Percentiles rank a stretch among this genome's conserved stretches.
phyloP scores from a whole-genome alignment of 2,797 vertebrate genomes.

The Sebastes hubbsi region DNA sequence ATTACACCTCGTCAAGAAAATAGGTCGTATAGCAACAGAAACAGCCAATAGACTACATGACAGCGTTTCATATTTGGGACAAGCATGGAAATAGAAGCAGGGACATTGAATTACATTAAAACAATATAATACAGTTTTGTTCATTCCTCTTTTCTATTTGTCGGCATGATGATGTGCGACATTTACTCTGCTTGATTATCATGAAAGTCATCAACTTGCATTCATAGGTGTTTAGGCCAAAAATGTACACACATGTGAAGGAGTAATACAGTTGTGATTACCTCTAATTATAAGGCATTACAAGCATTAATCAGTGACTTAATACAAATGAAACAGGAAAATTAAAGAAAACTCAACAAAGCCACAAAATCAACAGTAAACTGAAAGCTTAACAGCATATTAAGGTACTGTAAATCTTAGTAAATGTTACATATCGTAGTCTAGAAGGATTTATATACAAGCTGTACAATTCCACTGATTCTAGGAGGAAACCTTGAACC shows the following conservation, averaged over 20 bases:
- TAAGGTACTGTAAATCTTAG: neutral
- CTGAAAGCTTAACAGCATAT: neutral
- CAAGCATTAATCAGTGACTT: constrained; percentile 45
- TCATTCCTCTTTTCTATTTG: constrained; percentile 33
- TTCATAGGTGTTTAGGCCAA: neutral
- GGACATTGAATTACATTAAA: neutral
- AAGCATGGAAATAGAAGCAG: neutral
- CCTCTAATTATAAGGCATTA: constrained; percentile 15
- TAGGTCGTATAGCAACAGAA: neutral
- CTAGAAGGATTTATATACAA: constrained; percentile 43
- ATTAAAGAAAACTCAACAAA: constrained; percentile 5
- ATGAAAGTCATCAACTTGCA: neutral
- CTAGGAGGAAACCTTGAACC: neutral
- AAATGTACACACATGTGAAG: neutral
- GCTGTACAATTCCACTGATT: constrained; percentile 47
- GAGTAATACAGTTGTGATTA: neutral
- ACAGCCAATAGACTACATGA: neutral
- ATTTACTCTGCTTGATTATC: constrained; percentile 12
- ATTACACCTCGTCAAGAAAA: neutral
- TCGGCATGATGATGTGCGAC: neutral
- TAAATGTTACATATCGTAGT: neutral
- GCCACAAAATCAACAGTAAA: constrained; percentile 11
- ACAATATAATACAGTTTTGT: constrained; percentile 26
- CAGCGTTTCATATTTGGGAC: neutral
- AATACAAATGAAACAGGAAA: neutral